Base-by-base conservation (phyloP, 2,888 invertebrate genomes). In the Euzetes globulus region DNA sequence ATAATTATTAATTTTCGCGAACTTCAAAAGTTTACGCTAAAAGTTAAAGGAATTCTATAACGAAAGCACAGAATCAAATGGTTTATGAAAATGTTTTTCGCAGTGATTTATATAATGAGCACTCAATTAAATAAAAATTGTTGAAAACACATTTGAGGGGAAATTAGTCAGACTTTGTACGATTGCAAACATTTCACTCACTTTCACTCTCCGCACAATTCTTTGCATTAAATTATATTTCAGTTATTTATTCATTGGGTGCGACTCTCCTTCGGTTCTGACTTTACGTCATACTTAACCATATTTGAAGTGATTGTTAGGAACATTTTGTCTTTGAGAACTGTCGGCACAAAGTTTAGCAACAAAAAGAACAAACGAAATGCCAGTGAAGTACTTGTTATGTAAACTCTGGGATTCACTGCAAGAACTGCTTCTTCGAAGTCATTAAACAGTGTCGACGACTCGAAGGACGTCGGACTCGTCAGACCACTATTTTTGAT, bases 401-500 rank as follows among this genome's bases (percentile, higher is more conserved):
- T 73, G 27, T 72, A 73, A 22, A 41, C 1, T 70, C 63, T n/a
- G 9, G 75, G 75, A 19, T 73, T 22, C 15, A 47, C 50, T 41
- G 70, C 58, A 0, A 76, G 65, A 0, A 79, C 55, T 13, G 79
- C 78, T 41, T 77, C 73, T 25, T 77, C 71, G 52, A 78, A 63
- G 41, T 78, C 76, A 0, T 15, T 15, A 19, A 78, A 72, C n/a
- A 79, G 45, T 17, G 75, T 55, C 0, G 78, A 78, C 3, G 68
- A 68, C 22, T 77, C 76, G 15, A 77, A 75, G 1, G 70, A 60
- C 19, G 45, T 25, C 0, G 77, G 77, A 60, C 78, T 77, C 17
- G 74, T 76, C 11, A 78, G 52, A 6, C 79, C 79, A 41, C 58
- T 77, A 50, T 77, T 77, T 27, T 75, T 65, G 25, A 76, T n/a